phyloP scores from a whole-genome alignment of 2,888 invertebrate genomes.

The Teleiodes luculella region DNA sequence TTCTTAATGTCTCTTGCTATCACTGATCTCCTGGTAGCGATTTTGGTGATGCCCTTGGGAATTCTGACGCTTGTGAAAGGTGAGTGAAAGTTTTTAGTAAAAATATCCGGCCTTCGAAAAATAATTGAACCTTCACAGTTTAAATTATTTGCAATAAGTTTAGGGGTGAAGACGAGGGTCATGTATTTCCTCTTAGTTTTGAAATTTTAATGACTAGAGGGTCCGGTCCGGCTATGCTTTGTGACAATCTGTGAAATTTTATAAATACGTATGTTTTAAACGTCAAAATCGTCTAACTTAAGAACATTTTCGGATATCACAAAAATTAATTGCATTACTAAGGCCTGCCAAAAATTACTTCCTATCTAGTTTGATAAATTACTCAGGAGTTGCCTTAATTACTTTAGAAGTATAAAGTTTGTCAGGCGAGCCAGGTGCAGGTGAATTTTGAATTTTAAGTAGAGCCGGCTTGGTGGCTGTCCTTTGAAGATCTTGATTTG shows the following conservation, averaged over 20 bases:
- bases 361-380: slow-evolving; percentile 38
- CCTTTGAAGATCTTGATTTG: no score
- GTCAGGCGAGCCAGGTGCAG: slow-evolving; percentile 7
- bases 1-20: slow-evolving; percentile 97
- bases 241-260: no score
- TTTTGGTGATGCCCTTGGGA: slow-evolving; percentile 97
- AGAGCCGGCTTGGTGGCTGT: no score
- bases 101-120: no score
- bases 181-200: no score
- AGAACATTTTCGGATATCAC: not conserved
- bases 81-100: slow-evolving; percentile 63
- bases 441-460: not conserved
- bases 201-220: no score
- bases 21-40: slow-evolving; percentile 95
- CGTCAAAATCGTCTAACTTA: not conserved
- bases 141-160: no score
- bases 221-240: no score
- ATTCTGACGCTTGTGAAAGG: slow-evolving; percentile 89
- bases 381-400: slow-evolving; percentile 38
- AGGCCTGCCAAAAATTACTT: slow-evolving; percentile 33
- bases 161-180: no score
- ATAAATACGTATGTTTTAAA: no score
- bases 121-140: no score
- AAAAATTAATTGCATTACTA: slow-evolving; percentile 13
- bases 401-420: slow-evolving; percentile 26